These are phyloP conservation scores for Drosophila watanabei DNA, from an alignment of 1,140 invertebrate genomes.

Conservation along the genomic window DNA sequence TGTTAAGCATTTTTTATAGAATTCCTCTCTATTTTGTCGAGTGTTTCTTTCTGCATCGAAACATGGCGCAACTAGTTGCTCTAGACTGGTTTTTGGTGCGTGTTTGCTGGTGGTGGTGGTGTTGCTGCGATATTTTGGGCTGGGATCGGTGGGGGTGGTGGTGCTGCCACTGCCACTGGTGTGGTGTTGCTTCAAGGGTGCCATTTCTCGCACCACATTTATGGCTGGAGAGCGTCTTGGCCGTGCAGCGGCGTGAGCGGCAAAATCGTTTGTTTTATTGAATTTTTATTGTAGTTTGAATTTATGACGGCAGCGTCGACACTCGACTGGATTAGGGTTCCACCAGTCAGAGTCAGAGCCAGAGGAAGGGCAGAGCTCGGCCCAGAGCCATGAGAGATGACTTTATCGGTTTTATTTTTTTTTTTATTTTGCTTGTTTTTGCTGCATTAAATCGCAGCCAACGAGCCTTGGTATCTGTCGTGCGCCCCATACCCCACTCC, in stretches of 20 bases:
- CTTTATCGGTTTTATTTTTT: conserved; percentile 72
- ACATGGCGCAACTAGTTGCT: conserved; percentile 75
- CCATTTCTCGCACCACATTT: conserved; percentile 54
- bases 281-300: conserved; percentile 84
- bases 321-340: conserved; percentile 78
- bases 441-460: conserved; percentile 81
- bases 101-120: conserved; percentile 16
- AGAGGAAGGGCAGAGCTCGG: not conserved
- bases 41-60: conserved; percentile 28
- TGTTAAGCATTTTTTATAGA: no score
- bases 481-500: not conserved
- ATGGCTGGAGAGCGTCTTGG: conserved; percentile 46
- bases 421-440: conserved; percentile 52
- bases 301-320: conserved; percentile 72
- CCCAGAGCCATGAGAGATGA: conserved; percentile 52
- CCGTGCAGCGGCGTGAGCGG: conserved; percentile 8
- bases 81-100: conserved; percentile 33
- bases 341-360: conserved; percentile 25
- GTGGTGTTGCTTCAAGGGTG: conserved; percentile 27
- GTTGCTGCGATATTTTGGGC: conserved; percentile 30
- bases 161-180: not conserved
- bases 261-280: conserved; percentile 83
- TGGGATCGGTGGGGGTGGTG: not conserved
- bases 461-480: conserved; percentile 64
- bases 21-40: not conserved